Percentiles rank a stretch among this genome's conserved stretches.
Evolutionary conservation across 2,888 invertebrate species (phyloP).

Genomic region (Eristalis tenax): DNA sequence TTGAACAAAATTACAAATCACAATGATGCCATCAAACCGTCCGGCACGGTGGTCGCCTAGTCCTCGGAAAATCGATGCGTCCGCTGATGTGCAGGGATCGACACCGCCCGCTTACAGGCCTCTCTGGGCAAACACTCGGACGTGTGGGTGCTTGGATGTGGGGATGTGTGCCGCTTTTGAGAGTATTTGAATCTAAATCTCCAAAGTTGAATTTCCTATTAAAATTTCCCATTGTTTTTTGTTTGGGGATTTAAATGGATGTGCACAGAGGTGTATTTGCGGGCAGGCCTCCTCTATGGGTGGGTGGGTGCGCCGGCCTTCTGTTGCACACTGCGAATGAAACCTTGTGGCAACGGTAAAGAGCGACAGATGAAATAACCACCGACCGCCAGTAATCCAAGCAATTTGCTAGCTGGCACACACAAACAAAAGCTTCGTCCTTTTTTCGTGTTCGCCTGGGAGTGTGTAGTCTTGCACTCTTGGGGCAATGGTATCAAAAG

Average conservation of each 20-base stretch:
- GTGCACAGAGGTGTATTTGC: not conserved
- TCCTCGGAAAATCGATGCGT: conserved; percentile 58
- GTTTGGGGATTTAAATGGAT: conserved; percentile 32
- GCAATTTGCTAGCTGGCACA: conserved; percentile 1
- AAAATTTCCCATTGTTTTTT: conserved; percentile 56
- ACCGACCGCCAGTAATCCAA: conserved; percentile 11
- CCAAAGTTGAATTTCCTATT: conserved; percentile 48
- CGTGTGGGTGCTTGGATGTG: conserved; percentile 6
- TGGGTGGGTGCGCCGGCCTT: not conserved
- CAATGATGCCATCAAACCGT: conserved; percentile 54
- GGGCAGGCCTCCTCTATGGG: not conserved
- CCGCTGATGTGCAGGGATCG: conserved; percentile 64
- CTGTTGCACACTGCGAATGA: not conserved
- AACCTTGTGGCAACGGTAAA: conserved; percentile 27
- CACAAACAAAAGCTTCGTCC: not conserved
- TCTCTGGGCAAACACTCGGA: conserved; percentile 42
- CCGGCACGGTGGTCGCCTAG: conserved; percentile 19
- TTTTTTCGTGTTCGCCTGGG: not conserved
- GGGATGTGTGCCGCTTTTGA: conserved; percentile 28
- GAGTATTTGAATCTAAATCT: conserved; percentile 52
- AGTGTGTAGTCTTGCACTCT: not conserved
- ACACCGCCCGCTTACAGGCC: conserved; percentile 52
- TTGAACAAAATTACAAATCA: conserved; percentile 71
- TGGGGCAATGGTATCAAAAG: not conserved
- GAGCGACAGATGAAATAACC: conserved; percentile 28